Evolutionary conservation across 2,113 vertebrate species (phyloP).

Genomic region (Malurus alboscapulatus): DNA sequence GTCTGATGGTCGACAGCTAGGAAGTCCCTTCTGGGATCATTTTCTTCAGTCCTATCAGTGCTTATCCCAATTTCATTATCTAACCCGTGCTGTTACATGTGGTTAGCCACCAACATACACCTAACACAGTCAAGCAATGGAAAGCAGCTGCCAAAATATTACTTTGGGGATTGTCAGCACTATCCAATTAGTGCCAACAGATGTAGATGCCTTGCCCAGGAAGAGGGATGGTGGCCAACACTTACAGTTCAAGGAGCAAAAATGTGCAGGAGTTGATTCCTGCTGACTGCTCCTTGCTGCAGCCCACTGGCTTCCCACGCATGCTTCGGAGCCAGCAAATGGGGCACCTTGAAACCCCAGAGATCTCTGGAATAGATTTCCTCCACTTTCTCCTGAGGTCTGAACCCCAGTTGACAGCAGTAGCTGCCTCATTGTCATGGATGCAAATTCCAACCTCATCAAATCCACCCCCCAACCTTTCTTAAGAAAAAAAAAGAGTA

Average conservation of each 20-base stretch:
- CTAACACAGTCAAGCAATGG: not conserved
- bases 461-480: not conserved
- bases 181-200: not conserved
- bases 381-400: not conserved
- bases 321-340: not conserved
- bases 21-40: not conserved
- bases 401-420: not conserved
- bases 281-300: fast-evolving
- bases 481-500: not conserved
- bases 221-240: not conserved
- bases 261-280: not conserved
- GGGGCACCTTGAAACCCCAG: not conserved
- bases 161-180: not conserved
- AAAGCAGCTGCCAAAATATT: not conserved
- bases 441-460: not conserved
- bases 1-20: not conserved
- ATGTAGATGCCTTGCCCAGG: not conserved
- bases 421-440: not conserved
- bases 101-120: not conserved
- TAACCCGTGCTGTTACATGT: not conserved
- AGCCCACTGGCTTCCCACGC: not conserved
- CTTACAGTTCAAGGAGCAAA: not conserved
- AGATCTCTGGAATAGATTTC: not conserved
- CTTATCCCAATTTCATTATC: not conserved
- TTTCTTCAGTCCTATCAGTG: not conserved